Conservation (phyloP, 2,113 vertebrate genomes). For the Pipra filicauda region DNA sequence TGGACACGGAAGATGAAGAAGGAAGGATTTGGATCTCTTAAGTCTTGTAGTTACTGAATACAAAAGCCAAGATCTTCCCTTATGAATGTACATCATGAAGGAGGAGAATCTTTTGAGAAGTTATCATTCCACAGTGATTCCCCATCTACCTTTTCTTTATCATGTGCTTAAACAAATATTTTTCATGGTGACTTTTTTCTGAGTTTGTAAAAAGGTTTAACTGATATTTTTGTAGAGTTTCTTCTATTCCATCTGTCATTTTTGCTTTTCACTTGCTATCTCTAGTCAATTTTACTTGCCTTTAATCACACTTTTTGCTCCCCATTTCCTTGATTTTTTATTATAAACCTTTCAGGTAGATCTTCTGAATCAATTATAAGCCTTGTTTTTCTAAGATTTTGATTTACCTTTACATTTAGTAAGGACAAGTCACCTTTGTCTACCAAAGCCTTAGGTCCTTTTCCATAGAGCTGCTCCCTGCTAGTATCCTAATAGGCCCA, state of each 20-base stretch:
- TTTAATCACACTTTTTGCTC: neutral
- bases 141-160: neutral
- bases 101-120: neutral
- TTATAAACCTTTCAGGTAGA: neutral
- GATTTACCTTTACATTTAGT: neutral
- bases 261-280: neutral
- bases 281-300: neutral
- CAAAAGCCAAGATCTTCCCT: neutral
- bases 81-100: neutral
- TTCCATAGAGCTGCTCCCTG: neutral
- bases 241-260: neutral
- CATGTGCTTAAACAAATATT: neutral
- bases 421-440: neutral
- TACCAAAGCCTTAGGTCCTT: neutral
- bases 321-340: neutral
- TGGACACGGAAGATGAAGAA: neutral
- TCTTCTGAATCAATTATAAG: neutral
- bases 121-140: neutral
- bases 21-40: neutral
- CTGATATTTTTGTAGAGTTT: neutral
- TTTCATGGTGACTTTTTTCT: neutral
- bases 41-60: neutral
- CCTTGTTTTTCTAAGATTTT: neutral
- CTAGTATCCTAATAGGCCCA: neutral
- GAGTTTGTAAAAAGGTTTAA: neutral